Evolutionary conservation across 2,113 vertebrate species (phyloP), one percentile per base, ranked within the genome.

Genomic region (Vanacampus margaritifer): DNA sequence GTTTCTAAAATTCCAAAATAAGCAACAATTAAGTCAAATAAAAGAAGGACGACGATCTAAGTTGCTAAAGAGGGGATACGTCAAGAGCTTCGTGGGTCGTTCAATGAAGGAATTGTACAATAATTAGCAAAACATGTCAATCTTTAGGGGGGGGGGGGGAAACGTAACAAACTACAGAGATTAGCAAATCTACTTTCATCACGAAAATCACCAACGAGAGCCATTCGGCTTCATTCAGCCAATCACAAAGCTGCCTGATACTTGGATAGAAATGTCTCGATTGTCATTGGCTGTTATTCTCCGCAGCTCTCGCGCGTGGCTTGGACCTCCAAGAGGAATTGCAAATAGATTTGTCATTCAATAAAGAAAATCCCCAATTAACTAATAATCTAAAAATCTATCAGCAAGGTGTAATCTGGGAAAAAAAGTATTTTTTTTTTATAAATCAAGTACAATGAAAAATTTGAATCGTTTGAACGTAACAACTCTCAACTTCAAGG

Each of bases 391-490:
- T 10, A 9, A 51, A 51, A 23, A 11, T 61, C 36, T 64, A 69
- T 24, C 39, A 50, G 23, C 39, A 65, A 60, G 6, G 61, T 67
- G 61, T 35, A 9, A 63, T 16, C 45, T 72, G 46, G 67, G 35
- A 78, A 71, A 23, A 10, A 5, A 9, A 56, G 16, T 3, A 56
- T n/a, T n/a, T n/a, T 13, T 23, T 46, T 46, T 24, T 53, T 69
- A 43, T 48, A 14, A 48, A 63, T 71, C 62, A 48, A 66, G 59
- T 76, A 13, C 54, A 51, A 68, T 60, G 63, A 70, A n/a, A n/a
- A n/a, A n/a, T n/a, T 71, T 61, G 57, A 50, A n/a, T 39, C 63
- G 60, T 64, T 64, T n/a, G 74, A 78, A 79, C 56, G 32, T 67
- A 63, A 43, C 6, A 71, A 35, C 39, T 28, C 41, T 36, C 6